Conservation (phyloP, 2,113 vertebrate species). For the Vanacampus margaritifer region DNA sequence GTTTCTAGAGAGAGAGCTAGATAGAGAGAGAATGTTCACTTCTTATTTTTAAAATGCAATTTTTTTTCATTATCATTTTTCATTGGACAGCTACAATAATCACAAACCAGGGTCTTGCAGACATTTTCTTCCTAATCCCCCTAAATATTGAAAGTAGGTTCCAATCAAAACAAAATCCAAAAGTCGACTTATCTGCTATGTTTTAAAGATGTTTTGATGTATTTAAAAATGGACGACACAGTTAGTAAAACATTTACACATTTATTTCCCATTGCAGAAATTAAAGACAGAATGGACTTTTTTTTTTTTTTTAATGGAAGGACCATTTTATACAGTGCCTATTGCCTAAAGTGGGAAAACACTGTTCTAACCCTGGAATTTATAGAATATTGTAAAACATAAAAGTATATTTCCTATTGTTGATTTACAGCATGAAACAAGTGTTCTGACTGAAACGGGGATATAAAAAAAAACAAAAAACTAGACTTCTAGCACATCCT, state of each 20-base stretch:
- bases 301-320: conserved; percentile 37
- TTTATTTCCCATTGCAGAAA: conserved; percentile 53
- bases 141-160: background rate
- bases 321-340: conserved; percentile 43
- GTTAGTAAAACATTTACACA: conserved; percentile 37
- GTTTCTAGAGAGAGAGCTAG: too few relatives aligned
- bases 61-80: too few relatives aligned
- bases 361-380: conserved; percentile 21
- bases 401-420: conserved; percentile 13
- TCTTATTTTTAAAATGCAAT: too few relatives aligned
- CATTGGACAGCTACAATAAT: too few relatives aligned
- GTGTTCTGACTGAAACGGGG: conserved; percentile 29
- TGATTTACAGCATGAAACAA: conserved; percentile 48
- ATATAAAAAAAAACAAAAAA: conserved; percentile 37
- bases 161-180: background rate
- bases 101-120: too few relatives aligned
- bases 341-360: conserved; percentile 6
- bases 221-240: conserved; percentile 31
- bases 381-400: conserved; percentile 21
- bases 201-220: background rate
- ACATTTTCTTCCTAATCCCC: too few relatives aligned
- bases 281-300: conserved; percentile 38
- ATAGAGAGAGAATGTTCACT: too few relatives aligned
- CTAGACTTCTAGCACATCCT: conserved; percentile 53
- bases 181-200: background rate